Evolutionary conservation across 1,140 invertebrate species (phyloP).

Genomic region (Berghia stephanieae): DNA sequence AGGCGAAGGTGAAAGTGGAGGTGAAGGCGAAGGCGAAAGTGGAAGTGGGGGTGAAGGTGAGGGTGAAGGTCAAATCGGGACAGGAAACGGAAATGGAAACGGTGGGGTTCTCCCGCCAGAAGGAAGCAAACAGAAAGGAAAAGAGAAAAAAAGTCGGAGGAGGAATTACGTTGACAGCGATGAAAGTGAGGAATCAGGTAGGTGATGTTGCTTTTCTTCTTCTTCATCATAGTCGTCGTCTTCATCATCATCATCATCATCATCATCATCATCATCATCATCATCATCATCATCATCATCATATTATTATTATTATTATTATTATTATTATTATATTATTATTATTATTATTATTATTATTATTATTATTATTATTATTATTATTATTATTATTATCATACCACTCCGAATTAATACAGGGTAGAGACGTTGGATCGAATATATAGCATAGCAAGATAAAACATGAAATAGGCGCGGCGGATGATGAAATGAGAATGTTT

Average conservation of each 20-base stretch:
- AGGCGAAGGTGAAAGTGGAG: not conserved
- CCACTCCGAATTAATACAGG: no score
- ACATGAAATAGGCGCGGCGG: not conserved
- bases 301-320: no score
- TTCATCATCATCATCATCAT: not conserved
- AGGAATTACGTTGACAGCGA: not conserved
- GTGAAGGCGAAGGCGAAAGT: not conserved
- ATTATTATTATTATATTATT: no score
- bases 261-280: not conserved
- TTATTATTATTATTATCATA: no score
- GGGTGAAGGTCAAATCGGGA: no score
- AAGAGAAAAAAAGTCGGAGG: not conserved
- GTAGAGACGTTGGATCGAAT: not conserved
- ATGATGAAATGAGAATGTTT: no score
- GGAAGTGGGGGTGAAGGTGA: not conserved
- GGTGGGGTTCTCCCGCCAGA: no score
- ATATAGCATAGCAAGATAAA: not conserved
- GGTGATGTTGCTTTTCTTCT: not conserved
- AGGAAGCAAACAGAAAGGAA: no score
- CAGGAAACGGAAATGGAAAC: no score
- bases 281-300: no score
- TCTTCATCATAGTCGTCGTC: not conserved
- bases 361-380: no score
- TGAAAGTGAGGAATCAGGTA: conserved; percentile 21
- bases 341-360: no score